Percentiles rank a stretch among this genome's conserved stretches.
Evolutionary conservation across 2,888 invertebrate genomes (phyloP).

Genomic region (Limulus polyphemus): DNA sequence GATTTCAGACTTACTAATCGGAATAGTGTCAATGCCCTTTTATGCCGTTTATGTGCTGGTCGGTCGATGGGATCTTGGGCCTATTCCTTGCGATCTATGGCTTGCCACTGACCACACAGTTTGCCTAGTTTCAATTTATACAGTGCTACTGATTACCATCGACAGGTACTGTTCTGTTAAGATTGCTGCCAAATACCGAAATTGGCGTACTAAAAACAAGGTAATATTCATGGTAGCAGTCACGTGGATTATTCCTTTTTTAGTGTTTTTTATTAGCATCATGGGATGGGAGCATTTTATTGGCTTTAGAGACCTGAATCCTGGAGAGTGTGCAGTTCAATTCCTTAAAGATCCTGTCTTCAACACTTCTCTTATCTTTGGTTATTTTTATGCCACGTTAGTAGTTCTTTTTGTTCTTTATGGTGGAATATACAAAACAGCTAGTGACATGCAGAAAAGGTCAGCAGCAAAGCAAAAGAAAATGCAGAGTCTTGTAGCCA

Average conservation of each 20-base stretch:
- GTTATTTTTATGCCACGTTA: slow-evolving; percentile 94
- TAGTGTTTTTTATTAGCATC: slow-evolving; percentile 93
- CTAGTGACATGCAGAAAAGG: slow-evolving; percentile 92
- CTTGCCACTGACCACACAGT: slow-evolving; percentile 97
- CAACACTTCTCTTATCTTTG: slow-evolving; percentile 90
- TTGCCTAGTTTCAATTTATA: slow-evolving; percentile 96
- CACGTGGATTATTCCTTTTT: slow-evolving; percentile 91
- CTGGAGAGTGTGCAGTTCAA: slow-evolving; percentile 87
- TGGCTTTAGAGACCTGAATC: slow-evolving; percentile 71
- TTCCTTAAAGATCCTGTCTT: slow-evolving; percentile 95
- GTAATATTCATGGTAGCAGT: slow-evolving; percentile 92
- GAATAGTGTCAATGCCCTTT: slow-evolving; percentile 96
- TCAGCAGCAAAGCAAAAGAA: slow-evolving; percentile 91
- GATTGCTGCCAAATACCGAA: slow-evolving; percentile 90
- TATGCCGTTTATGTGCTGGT: slow-evolving; percentile 93
- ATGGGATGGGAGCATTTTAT: slow-evolving; percentile 99
- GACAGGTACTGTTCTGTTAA: slow-evolving; percentile 98
- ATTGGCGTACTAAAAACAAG: slow-evolving; percentile 87
- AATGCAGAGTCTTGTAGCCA: slow-evolving; percentile 85
- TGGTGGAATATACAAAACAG: slow-evolving; percentile 92
- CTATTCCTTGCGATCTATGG: slow-evolving; percentile 93
- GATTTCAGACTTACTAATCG: slow-evolving; percentile 92
- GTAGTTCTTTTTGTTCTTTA: slow-evolving; percentile 90
- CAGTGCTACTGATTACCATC: slow-evolving; percentile 93
- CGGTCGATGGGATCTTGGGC: slow-evolving; percentile 94